Evolutionary conservation across 2,113 vertebrate genomes (phyloP), one percentile per base, ranked within the genome.

Genomic region (Oreotrochilus melanogaster): DNA sequence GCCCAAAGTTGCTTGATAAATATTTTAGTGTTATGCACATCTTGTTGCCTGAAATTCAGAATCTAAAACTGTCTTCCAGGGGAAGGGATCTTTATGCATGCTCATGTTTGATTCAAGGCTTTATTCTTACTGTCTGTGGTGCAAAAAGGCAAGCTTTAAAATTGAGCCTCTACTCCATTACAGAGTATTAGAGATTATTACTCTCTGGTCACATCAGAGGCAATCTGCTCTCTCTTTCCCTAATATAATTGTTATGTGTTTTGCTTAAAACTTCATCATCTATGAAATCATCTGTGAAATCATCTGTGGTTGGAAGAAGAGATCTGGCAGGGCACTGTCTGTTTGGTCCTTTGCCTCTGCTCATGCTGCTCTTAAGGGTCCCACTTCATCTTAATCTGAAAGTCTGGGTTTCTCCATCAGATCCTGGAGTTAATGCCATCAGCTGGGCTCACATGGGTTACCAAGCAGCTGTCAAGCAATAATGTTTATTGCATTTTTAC

Each of bases 71-170:
- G n/a, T 54, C 79, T 96, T 93, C 61, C 42, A 43, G 35, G 30
- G 57, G 84, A 65, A 39, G 48, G 12, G 37, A 80, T 95, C 88
- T 80, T 96, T 96, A 96, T 95, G 56, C 45, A 89, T 87, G 66
- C 86, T 92, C 88, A 72, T 95, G 61, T 91, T 92, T 91, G 92
- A 95, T 94, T 91, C 91, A 95, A 90, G 31, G 27, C 6, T 37
- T 92, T 45, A 4, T 75, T 95, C 73, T 62, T 82, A 21, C 54
- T 79, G 27, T 69, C 21, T 39, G 30, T 91, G 79, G 48, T 87
- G 22, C 84, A 80, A 75, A 93, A 86, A 88, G 21, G 33, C 31
- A 75, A 65, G 58, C 75, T 96, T 93, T 85, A 85, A 92, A 85
- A 92, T 93, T 67, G 71, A 23, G 89, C 92, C 80, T 81, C 30